Evolutionary conservation across 2,797 vertebrate genomes (phyloP).

Genomic region (Oceanodroma leucorhoa): DNA sequence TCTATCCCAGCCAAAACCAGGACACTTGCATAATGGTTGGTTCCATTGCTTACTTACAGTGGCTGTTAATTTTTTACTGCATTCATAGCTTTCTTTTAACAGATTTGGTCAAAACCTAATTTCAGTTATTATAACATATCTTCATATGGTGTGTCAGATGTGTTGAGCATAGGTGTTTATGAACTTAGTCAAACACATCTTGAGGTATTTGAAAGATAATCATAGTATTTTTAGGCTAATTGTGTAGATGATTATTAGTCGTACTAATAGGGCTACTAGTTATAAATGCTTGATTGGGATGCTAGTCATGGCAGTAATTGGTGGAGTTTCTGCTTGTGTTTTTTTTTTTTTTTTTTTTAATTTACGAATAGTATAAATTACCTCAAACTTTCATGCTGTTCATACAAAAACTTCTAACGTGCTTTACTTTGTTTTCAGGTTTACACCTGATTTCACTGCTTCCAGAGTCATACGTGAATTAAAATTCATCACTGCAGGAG

Average conservation of each 20-base stretch:
- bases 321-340: background rate
- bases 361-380: background rate
- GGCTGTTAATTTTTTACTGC: background rate
- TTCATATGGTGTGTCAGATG: background rate
- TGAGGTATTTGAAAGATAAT: background rate
- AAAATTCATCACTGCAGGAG: conserved; percentile 88
- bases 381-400: background rate
- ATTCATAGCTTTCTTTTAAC: background rate
- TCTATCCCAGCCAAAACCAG: too few species aligned
- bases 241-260: background rate
- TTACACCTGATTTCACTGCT: conserved; percentile 98
- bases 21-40: background rate
- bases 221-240: background rate
- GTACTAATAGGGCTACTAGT: background rate
- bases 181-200: background rate
- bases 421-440: conserved; percentile 76
- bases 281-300: background rate
- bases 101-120: background rate
- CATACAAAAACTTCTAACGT: background rate
- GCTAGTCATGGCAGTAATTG: background rate
- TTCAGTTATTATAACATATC: background rate
- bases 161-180: background rate
- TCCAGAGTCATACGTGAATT: conserved; percentile 96
- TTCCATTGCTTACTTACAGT: background rate
- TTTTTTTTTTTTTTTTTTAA: background rate